A percentile compares a stretch with the other conserved stretches of the same genome.
Evolutionary conservation across 1,140 invertebrate species (phyloP).

Genomic region (Drosophila nikananu): DNA sequence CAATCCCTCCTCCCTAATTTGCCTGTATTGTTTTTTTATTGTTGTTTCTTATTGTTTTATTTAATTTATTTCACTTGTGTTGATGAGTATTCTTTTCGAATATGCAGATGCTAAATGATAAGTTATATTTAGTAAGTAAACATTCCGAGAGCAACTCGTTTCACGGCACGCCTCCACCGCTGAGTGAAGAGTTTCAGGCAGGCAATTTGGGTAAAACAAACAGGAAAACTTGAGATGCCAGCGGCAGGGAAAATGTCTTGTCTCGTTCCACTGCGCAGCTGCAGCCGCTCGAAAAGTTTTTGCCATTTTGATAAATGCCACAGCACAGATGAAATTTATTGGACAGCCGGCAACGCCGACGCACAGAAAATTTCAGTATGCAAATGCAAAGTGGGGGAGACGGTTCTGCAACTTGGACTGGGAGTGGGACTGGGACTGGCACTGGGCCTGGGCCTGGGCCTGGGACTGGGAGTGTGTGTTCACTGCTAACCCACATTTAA

Average conservation of each 20-base stretch:
- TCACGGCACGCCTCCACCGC: conserved; percentile 10
- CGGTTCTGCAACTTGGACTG: conserved; percentile 22
- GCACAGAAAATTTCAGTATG: conserved; percentile 34
- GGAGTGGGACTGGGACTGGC: background rate
- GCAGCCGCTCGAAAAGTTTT: conserved; percentile 60
- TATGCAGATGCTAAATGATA: background rate
- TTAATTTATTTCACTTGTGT: background rate
- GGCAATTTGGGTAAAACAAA: conserved; percentile 48
- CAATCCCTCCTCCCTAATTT: too few species aligned
- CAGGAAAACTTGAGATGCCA: conserved; percentile 45
- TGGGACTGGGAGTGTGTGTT: conserved; percentile 1
- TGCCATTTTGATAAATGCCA: conserved; percentile 70
- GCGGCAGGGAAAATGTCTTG: conserved; percentile 40
- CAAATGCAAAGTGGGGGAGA: conserved; percentile 39
- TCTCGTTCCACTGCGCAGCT: conserved; percentile 64
- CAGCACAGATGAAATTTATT: conserved; percentile 70
- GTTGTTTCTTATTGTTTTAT: too few species aligned
- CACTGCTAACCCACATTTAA: conserved; percentile 72
- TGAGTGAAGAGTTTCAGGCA: conserved; percentile 28
- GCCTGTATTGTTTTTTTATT: background rate
- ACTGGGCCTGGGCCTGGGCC: background rate
- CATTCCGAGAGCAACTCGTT: background rate
- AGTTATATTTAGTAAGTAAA: too few species aligned
- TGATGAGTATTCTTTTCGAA: too few species aligned
- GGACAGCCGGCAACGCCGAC: conserved; percentile 54